phyloP scores from a whole-genome alignment of 2,888 invertebrate genomes.

The Acanthopleura granulata region DNA sequence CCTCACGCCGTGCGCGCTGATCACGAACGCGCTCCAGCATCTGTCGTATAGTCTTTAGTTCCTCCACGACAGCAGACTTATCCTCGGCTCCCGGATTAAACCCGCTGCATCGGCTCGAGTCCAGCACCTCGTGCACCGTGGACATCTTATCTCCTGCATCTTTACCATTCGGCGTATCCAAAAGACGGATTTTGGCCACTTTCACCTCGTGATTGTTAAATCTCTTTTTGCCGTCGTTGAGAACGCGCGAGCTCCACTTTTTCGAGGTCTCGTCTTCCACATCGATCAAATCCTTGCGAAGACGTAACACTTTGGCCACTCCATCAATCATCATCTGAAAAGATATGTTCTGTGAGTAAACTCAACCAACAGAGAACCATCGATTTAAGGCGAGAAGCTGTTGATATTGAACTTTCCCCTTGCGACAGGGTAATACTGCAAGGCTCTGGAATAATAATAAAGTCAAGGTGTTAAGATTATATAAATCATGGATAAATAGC shows the following conservation, averaged over 20 bases:
- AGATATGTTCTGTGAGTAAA: too few species aligned
- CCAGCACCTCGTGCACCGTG: constrained; percentile 13
- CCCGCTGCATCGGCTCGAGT: constrained; percentile 19
- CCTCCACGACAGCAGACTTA: constrained; percentile 20
- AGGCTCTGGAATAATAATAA: too few species aligned
- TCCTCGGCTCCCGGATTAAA: constrained; percentile 22
- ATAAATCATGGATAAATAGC: too few species aligned
- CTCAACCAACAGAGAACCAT: too few species aligned
- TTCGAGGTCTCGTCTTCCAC: constrained; percentile 27
- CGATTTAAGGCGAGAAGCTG: too few species aligned
- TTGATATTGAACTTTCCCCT: too few species aligned
- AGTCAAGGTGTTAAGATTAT: too few species aligned
- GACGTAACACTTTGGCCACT: constrained; percentile 7
- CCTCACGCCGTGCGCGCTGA: constrained; percentile 24
- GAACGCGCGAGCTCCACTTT: constrained; percentile 35
- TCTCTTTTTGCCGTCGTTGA: constrained; percentile 23
- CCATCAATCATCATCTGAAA: constrained; percentile 16
- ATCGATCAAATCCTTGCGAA: constrained; percentile 1
- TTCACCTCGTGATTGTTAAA: constrained; percentile 2
- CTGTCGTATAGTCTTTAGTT: constrained; percentile 17
- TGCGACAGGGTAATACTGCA: too few species aligned
- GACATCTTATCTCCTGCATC: constrained; percentile 21
- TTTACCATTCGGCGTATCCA: constrained; percentile 23
- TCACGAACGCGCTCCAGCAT: constrained; percentile 17
- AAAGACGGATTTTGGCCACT: constrained; percentile 8